These are phyloP conservation scores for Boleophthalmus pectinirostris DNA, from an alignment of 2,113 vertebrate genomes.

Conservation along the genomic window DNA sequence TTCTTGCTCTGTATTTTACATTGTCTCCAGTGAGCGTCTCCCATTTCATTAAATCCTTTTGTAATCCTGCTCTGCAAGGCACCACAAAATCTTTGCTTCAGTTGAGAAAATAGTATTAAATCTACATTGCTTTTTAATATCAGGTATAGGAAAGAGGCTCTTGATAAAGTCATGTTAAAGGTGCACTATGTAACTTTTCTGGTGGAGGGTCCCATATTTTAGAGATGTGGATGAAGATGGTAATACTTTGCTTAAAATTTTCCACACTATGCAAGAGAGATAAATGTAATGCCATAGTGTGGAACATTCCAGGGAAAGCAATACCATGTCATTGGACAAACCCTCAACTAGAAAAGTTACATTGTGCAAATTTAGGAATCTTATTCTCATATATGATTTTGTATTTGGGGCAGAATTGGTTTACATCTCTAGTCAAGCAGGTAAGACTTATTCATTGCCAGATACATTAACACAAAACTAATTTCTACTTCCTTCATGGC, in stretches of 20 bases:
- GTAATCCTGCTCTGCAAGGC: constrained; percentile 51
- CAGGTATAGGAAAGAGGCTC: no score
- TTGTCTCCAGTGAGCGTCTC: constrained; percentile 28
- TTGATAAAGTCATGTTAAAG: no score
- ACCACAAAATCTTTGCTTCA: constrained; percentile 46
- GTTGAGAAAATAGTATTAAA: constrained; percentile 7
- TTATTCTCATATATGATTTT: not conserved
- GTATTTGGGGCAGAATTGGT: constrained; percentile 15
- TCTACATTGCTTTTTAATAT: constrained; percentile 7
- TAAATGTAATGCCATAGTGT: no score
- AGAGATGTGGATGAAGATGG: no score
- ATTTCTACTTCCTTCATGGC: constrained; percentile 51
- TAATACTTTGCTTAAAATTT: no score
- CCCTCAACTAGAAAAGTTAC: no score
- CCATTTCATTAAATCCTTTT: constrained; percentile 50
- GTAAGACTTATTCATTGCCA: constrained; percentile 1
- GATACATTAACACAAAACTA: constrained; percentile 39
- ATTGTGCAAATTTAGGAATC: no score
- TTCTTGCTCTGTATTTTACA: constrained; percentile 21
- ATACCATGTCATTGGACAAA: not conserved
- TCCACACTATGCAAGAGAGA: no score
- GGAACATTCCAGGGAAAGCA: no score
- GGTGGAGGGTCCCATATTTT: no score
- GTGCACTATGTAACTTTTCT: no score
- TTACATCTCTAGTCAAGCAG: constrained; percentile 12